These are phyloP conservation scores for Camponotus pennsylvanicus DNA, from an alignment of 1,140 invertebrate genomes.

Conservation along the genomic window DNA sequence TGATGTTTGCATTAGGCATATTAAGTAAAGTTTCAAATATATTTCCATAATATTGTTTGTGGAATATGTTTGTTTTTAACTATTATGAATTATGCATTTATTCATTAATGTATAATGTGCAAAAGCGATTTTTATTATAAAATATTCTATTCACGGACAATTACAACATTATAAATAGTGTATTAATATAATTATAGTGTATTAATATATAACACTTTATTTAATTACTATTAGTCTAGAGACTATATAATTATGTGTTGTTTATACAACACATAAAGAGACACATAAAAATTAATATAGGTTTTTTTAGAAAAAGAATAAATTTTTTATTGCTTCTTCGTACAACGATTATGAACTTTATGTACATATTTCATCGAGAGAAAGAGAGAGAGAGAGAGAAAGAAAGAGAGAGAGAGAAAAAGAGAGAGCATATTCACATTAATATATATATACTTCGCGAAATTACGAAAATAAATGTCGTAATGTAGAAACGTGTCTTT, in stretches of 20 bases:
- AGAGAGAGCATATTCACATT: background rate
- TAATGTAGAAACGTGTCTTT: constrained; percentile 32
- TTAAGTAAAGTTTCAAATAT: background rate
- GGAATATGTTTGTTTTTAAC: background rate
- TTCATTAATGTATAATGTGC: background rate
- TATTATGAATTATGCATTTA: background rate
- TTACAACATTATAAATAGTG: background rate
- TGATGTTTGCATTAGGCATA: background rate
- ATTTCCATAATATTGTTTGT: background rate
- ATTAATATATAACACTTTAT: constrained; percentile 1
- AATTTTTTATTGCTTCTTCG: background rate
- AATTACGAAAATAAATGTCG: constrained; percentile 22
- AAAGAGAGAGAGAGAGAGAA: background rate
- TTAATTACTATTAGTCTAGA: background rate
- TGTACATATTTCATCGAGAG: background rate
- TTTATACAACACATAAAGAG: background rate
- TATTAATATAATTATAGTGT: background rate
- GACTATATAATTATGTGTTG: background rate
- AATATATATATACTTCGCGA: background rate
- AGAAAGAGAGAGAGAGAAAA: background rate
- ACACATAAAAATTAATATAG: background rate
- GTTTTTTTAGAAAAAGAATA: background rate
- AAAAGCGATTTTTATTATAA: no score
- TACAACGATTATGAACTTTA: background rate
- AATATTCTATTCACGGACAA: background rate